Evolutionary conservation across 2,113 vertebrate species (phyloP), one percentile per base, ranked within the genome.

Genomic region (Trinectes maculatus): DNA sequence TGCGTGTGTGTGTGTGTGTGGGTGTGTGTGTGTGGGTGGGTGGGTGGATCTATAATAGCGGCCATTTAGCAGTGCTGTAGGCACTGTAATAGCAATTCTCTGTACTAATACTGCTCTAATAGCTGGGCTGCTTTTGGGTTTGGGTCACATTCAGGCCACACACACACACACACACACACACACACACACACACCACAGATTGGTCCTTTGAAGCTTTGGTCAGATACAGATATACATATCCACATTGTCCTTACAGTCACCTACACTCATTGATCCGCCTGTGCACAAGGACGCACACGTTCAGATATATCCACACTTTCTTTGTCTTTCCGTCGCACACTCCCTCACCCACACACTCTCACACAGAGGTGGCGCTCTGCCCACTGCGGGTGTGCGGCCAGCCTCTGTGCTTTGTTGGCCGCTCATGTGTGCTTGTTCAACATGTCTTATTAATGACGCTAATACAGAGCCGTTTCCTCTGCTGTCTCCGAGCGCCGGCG

Each of bases 81-180:
- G 84, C 76, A 39, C 84, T 64, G 85, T 86, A 89, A 90, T 80
- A 89, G 85, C 86, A 80, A 77, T n/a, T n/a, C 71, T 76, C 79
- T 85, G 22, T 82, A 70, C 85, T 87, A 90, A 87, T 89, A 86
- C 73, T 29, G 69, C 68, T 83, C 76, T 87, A 90, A 89, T 87
- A 83, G 82, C 85, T 59, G 75, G 80, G 71, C 83, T 79, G 79
- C 67, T 68, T 76, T 63, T 79, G 68, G 82, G 83, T 83, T 84
- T 85, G 82, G 83, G 83, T 87, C 86, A 80, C 67, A 62, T 74
- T 85, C 70, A 78, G 87, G 84, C 82, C 87, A 88, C 82, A 85
- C 79, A 79, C 77, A 80, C 80, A 65, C 74, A 62, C 77, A 53
- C 39, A 52, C 86, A 85, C 82, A 84, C 79, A 77, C 76, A 79